phyloP scores from a whole-genome alignment of 2,113 vertebrate genomes.

The Nerophis ophidion region DNA sequence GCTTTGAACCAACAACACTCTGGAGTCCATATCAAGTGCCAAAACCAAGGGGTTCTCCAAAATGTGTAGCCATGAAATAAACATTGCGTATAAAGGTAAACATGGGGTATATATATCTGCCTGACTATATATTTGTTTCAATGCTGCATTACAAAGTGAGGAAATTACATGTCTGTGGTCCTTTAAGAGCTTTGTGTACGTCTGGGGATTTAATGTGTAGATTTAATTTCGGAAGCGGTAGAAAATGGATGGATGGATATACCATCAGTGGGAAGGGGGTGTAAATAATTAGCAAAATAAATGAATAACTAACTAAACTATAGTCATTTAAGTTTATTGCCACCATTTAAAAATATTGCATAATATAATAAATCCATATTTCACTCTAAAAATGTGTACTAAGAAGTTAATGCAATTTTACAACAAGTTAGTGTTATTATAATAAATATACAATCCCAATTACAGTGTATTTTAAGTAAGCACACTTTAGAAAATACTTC shows the following conservation, averaged over 20 bases:
- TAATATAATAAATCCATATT: constrained; percentile 10
- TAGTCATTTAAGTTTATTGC: neutral
- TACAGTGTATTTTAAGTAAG: too few relatives aligned
- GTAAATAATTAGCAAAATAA: too few relatives aligned
- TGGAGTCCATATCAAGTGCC: constrained; percentile 35
- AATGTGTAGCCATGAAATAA: neutral
- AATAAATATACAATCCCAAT: constrained; percentile 3
- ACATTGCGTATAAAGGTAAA: neutral
- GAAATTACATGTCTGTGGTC: constrained; percentile 15
- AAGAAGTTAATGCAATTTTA: constrained; percentile 11
- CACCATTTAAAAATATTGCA: neutral
- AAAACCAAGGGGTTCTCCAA: constrained; percentile 8
- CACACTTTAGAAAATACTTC: constrained; percentile 34
- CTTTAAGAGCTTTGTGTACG: constrained; percentile 36
- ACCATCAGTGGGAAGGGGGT: too few relatives aligned
- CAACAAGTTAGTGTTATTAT: constrained; percentile 27
- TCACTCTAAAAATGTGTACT: too few relatives aligned
- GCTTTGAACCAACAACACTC: constrained; percentile 30
- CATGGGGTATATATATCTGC: neutral
- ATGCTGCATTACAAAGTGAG: constrained; percentile 1
- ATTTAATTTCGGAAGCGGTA: neutral
- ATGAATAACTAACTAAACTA: neutral
- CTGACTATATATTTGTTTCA: neutral
- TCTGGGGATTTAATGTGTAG: constrained; percentile 50
- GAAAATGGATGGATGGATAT: too few relatives aligned